Evolutionary conservation across 1,140 invertebrate genomes (phyloP), one percentile per base, ranked within the genome.

Genomic region (Sycobia sp.): DNA sequence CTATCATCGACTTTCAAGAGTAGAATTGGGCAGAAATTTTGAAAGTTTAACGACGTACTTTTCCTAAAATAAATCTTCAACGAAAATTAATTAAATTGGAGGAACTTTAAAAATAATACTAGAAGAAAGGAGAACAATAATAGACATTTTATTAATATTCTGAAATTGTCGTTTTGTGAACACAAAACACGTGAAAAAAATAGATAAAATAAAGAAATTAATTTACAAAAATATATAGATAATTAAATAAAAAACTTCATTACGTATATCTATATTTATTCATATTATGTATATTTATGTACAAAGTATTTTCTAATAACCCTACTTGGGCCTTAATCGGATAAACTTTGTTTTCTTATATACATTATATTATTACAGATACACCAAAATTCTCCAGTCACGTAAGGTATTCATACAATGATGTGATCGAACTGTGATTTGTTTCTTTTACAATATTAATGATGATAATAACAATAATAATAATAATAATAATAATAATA

Each of bases 261-360:
- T 71, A 69, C 64, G 62, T 73, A 72, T 73, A 69, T 75, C 68
- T 68, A 70, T 71, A 72, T 72, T 71, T 67, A 75, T 75, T 74
- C 59, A 71, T 75, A 55, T 67, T 75, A 72, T 75, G 66, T 74
- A 74, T 75, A 75, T 69, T n/a, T 73, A 75, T 75, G 68, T 75
- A 75, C 73, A 74, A 73, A 73, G 65, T 74, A 73, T 60, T 71
- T 59, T 69, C 55, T 73, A 73, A 67, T 58, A 73, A 67, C 60
- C 62, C 58, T 69, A 73, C 44, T 67, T 65, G 67, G 69, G 69
- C 67, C 68, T 68, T 65, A 71, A 69, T 71, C 49, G 69, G 67
- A 71, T 68, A 67, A 73, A 69, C 59, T 69, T 71, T 65, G 46
- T 65, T 65, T 73, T 62, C 56, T 62, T 75, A 73, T 74, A 69